Conservation (phyloP, 2,888 invertebrate genomes). For the Acrobasis repandana region DNA sequence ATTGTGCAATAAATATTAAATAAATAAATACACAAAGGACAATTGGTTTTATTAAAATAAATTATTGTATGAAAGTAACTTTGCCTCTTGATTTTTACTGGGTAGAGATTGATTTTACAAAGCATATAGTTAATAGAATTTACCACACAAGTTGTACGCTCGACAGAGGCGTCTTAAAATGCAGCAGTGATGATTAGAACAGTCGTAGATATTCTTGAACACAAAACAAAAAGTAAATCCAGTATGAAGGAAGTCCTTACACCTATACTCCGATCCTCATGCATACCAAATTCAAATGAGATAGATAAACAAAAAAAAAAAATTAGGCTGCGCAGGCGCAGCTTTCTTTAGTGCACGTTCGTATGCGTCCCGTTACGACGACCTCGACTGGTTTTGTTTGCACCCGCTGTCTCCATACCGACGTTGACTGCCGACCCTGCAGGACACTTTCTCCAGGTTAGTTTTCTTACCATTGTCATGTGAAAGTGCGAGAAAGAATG, state of each 20-base stretch:
- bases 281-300: background rate
- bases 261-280: background rate
- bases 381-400: constrained; percentile 61
- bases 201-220: too few species aligned
- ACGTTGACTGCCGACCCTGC: constrained; percentile 46
- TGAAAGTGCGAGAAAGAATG: constrained; percentile 48
- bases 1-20: too few species aligned
- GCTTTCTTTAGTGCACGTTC: constrained; percentile 54
- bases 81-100: too few species aligned
- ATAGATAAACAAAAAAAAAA: background rate
- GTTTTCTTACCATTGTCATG: constrained; percentile 44
- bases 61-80: too few species aligned
- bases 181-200: too few species aligned
- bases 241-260: background rate
- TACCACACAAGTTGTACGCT: too few species aligned
- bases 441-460: constrained; percentile 64
- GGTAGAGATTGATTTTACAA: too few species aligned
- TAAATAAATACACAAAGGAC: too few species aligned
- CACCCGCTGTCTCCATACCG: constrained; percentile 54
- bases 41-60: too few species aligned
- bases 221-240: too few species aligned
- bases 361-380: constrained; percentile 74
- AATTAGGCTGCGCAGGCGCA: constrained; percentile 10
- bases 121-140: too few species aligned
- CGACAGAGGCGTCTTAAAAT: too few species aligned